Conservation (phyloP, 1,140 invertebrate genomes). For the Pogonomyrmex barbatus region DNA sequence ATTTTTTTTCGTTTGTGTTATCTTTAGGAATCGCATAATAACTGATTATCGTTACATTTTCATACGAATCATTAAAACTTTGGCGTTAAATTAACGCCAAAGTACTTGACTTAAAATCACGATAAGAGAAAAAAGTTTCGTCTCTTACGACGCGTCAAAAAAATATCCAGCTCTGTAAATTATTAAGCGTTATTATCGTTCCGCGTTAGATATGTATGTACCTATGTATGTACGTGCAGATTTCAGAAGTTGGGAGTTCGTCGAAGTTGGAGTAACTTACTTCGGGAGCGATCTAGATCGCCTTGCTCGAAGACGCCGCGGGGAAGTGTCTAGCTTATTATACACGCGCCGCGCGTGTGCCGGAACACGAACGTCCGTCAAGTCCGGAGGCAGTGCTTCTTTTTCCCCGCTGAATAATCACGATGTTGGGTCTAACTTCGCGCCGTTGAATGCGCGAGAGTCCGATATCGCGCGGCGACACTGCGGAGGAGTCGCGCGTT, state of each 20-base stretch:
- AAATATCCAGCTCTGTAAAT: background rate
- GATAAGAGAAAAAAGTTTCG: background rate
- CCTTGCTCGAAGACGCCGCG: background rate
- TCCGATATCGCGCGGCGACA: constrained; percentile 48
- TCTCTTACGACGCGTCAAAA: background rate
- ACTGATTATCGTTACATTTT: background rate
- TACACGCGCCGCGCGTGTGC: background rate
- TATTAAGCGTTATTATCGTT: too few species aligned
- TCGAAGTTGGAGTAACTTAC: constrained; percentile 16
- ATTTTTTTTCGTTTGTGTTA: background rate
- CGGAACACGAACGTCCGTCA: background rate
- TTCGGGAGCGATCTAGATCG: constrained; percentile 26
- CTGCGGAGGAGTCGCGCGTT: constrained; percentile 57
- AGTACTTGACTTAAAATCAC: background rate
- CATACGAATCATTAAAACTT: background rate
- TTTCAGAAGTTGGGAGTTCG: background rate
- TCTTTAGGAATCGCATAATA: background rate
- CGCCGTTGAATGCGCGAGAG: constrained; percentile 64
- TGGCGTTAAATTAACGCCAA: background rate
- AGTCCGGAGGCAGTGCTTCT: background rate
- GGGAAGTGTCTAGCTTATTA: background rate
- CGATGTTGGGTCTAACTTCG: constrained; percentile 21
- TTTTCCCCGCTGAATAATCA: constrained; percentile 22
- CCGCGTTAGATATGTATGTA: background rate
- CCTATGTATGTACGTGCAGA: background rate